Percentiles rank a stretch among this genome's conserved stretches.
phyloP scores from a whole-genome alignment of 2,888 invertebrate genomes.

The Phymatocera aterrima region DNA sequence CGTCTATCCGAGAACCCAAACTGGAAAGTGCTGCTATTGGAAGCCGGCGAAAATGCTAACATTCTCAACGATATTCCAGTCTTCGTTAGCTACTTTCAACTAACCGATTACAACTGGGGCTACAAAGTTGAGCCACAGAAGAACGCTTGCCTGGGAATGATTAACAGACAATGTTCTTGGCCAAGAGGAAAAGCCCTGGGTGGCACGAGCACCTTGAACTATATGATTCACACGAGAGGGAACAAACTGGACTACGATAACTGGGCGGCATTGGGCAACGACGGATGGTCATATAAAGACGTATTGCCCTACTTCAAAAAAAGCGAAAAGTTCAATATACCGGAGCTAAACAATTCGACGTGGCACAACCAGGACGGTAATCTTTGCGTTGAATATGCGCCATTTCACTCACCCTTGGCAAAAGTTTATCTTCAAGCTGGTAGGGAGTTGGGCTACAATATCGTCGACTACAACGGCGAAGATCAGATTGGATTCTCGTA shows the following conservation, averaged over 20 bases:
- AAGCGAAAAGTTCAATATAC: conserved; percentile 63
- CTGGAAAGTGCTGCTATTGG: conserved; percentile 81
- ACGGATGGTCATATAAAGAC: conserved; percentile 65
- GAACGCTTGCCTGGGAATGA: conserved; percentile 82
- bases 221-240: conserved; percentile 70
- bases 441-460: conserved; percentile 68
- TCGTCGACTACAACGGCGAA: conserved; percentile 74
- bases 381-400: conserved; percentile 71
- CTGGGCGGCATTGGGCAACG: conserved; percentile 65
- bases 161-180: conserved; percentile 85
- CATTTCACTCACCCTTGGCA: conserved; percentile 70
- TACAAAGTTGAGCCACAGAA: conserved; percentile 82
- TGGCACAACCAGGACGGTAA: conserved; percentile 73
- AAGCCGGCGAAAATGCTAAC: conserved; percentile 79
- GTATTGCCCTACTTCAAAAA: conserved; percentile 65
- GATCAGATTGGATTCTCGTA: conserved; percentile 77
- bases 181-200: conserved; percentile 77
- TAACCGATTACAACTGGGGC: conserved; percentile 83
- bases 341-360: conserved; percentile 76
- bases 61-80: conserved; percentile 79
- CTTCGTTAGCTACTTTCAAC: conserved; percentile 77
- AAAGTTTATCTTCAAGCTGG: conserved; percentile 71
- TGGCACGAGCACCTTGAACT: conserved; percentile 68
- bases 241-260: conserved; percentile 62
- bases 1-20: conserved; percentile 81